These are phyloP conservation scores for Globodera ellingtonae DNA, from an alignment of 1,140 invertebrate species.

Conservation along the genomic window DNA sequence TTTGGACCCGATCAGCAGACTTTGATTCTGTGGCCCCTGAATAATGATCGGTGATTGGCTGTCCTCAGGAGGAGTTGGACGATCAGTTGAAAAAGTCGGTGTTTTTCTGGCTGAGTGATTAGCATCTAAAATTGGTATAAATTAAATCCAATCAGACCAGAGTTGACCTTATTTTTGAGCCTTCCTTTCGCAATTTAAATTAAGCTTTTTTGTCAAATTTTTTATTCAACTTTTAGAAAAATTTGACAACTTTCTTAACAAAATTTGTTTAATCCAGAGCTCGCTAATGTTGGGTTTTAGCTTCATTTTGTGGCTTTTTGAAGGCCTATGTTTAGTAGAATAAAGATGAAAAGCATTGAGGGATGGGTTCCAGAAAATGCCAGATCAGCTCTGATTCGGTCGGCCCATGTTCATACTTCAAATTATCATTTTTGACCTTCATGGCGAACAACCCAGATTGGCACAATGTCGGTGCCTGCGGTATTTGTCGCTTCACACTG, in stretches of 20 bases:
- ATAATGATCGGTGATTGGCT: constrained; percentile 43
- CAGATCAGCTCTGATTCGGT: too few species aligned
- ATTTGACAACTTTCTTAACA: too few species aligned
- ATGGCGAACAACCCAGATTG: constrained; percentile 95
- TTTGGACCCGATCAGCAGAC: constrained; percentile 60
- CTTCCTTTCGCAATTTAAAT: too few species aligned
- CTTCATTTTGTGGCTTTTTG: too few species aligned
- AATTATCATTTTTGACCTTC: constrained; percentile 69
- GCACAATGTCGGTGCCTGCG: constrained; percentile 83
- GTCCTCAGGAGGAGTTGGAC: constrained; percentile 36
- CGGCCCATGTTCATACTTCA: constrained; percentile 74
- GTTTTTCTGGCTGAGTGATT: constrained; percentile 74
- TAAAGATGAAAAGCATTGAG: too few species aligned
- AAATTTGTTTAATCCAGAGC: too few species aligned
- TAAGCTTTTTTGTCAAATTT: too few species aligned
- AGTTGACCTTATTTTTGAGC: too few species aligned
- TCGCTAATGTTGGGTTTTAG: too few species aligned
- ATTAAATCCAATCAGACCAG: constrained; percentile 75
- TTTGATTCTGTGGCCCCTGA: constrained; percentile 61
- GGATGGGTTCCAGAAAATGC: too few species aligned
- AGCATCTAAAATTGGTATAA: constrained; percentile 81
- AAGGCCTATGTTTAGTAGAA: too few species aligned
- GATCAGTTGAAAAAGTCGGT: constrained; percentile 55
- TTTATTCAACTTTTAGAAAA: too few species aligned
- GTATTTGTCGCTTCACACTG: constrained; percentile 88